phyloP scores from a whole-genome alignment of 2,113 vertebrate genomes.

The Coryphaenoides rupestris region DNA sequence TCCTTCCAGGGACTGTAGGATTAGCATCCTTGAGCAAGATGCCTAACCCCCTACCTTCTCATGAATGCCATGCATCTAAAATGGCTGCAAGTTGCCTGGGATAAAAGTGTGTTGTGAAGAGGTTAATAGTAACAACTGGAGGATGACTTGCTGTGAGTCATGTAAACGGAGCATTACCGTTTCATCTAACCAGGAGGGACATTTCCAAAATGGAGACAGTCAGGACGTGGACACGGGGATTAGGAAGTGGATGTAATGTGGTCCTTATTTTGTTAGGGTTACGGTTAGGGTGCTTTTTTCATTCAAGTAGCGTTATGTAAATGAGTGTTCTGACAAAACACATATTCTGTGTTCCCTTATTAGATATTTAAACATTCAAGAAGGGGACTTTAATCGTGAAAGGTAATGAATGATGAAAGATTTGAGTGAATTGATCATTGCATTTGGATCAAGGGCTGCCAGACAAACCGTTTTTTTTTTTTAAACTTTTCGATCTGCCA shows the following conservation, averaged over 20 bases:
- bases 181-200: constrained; percentile 35
- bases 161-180: constrained; percentile 46
- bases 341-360: constrained; percentile 37
- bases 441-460: too few species aligned
- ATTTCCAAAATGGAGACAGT: constrained; percentile 51
- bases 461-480: too few species aligned
- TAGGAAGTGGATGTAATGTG: constrained; percentile 49
- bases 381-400: not conserved
- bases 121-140: constrained; percentile 23
- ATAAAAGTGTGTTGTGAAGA: too few species aligned
- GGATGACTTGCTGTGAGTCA: constrained; percentile 70
- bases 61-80: too few species aligned
- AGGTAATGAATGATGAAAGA: too few species aligned
- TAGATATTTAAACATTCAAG: constrained; percentile 4
- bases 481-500: not conserved
- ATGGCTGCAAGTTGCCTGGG: too few species aligned
- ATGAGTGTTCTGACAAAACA: constrained; percentile 49
- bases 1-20: too few species aligned
- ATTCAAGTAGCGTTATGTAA: constrained; percentile 24
- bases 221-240: constrained; percentile 66
- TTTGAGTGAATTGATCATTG: too few species aligned
- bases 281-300: constrained; percentile 47
- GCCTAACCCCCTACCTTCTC: too few species aligned
- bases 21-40: too few species aligned
- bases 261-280: constrained; percentile 65